phyloP scores from a whole-genome alignment of 2,113 vertebrate genomes.

The Megalops atlanticus region DNA sequence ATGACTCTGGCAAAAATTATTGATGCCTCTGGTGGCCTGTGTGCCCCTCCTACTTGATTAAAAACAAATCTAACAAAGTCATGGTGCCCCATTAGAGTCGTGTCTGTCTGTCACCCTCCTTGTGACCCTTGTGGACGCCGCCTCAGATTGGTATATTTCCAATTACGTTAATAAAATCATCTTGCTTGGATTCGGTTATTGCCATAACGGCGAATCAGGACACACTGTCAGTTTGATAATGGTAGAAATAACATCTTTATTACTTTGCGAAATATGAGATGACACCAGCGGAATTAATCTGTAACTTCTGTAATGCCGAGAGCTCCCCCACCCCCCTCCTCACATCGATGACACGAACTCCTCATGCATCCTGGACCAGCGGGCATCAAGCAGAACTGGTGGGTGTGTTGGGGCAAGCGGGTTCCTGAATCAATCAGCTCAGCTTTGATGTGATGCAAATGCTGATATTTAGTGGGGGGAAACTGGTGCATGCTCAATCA shows the following conservation, averaged over 20 bases:
- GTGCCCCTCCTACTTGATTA: constrained; percentile 45
- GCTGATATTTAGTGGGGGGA: not conserved
- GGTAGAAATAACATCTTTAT: constrained; percentile 43
- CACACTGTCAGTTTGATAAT: constrained; percentile 43
- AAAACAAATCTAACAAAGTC: constrained; percentile 61
- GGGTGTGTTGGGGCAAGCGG: not conserved
- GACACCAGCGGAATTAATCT: constrained; percentile 48
- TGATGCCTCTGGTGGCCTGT: constrained; percentile 18
- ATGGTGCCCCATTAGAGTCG: constrained; percentile 72
- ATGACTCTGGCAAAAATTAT: constrained; percentile 29
- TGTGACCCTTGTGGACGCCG: constrained; percentile 43
- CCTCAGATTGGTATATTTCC: constrained; percentile 51
- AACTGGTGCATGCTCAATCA: not conserved
- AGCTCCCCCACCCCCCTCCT: not conserved
- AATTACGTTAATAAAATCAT: constrained; percentile 62
- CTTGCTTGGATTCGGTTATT: constrained; percentile 59
- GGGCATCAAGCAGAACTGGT: not conserved
- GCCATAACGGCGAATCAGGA: constrained; percentile 44
- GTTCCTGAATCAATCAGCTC: not conserved
- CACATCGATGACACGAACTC: constrained; percentile 12
- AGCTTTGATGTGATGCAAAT: not conserved
- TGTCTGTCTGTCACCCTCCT: constrained; percentile 55
- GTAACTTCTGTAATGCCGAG: not conserved
- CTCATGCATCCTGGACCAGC: not conserved
- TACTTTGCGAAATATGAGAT: constrained; percentile 39